Evolutionary conservation across 2,113 vertebrate species (phyloP).

Genomic region (Otolemur garnettii): DNA sequence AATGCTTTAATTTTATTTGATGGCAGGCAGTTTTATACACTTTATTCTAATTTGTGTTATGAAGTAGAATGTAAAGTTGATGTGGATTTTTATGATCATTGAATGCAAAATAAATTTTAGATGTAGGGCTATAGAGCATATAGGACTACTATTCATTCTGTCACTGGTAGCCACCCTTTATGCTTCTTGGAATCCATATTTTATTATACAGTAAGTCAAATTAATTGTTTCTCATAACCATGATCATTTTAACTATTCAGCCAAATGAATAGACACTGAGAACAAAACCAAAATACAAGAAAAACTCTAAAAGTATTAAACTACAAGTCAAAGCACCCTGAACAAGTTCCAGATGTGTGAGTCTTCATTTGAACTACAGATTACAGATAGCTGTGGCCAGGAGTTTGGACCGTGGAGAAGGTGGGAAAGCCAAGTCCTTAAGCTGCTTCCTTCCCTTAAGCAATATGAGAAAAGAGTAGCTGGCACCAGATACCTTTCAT

Average conservation of each 20-base stretch:
- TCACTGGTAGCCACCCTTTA: not conserved
- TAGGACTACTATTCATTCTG: not conserved
- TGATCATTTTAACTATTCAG: not conserved
- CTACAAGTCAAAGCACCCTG: not conserved
- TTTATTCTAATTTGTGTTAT: conserved; percentile 9
- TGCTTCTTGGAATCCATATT: not conserved
- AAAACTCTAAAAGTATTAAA: not conserved
- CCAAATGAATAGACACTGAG: not conserved
- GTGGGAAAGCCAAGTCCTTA: not conserved
- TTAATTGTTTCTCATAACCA: not conserved
- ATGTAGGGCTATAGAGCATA: not conserved
- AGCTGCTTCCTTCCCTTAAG: not conserved
- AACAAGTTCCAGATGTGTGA: not conserved
- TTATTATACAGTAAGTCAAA: not conserved
- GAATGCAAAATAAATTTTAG: not conserved
- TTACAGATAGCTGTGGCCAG: not conserved
- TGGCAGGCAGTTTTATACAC: not conserved
- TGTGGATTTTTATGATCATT: not conserved
- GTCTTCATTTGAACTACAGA: not conserved
- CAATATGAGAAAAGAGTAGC: not conserved
- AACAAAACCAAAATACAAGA: not conserved
- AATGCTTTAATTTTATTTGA: conserved; percentile 30
- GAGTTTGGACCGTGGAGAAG: not conserved
- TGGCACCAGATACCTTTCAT: not conserved
- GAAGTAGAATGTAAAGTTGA: conserved; percentile 4